A percentile compares a stretch with the other conserved stretches of the same genome.
Evolutionary conservation across 1,140 invertebrate genomes (phyloP).

Genomic region (Scaptomyza montana): DNA sequence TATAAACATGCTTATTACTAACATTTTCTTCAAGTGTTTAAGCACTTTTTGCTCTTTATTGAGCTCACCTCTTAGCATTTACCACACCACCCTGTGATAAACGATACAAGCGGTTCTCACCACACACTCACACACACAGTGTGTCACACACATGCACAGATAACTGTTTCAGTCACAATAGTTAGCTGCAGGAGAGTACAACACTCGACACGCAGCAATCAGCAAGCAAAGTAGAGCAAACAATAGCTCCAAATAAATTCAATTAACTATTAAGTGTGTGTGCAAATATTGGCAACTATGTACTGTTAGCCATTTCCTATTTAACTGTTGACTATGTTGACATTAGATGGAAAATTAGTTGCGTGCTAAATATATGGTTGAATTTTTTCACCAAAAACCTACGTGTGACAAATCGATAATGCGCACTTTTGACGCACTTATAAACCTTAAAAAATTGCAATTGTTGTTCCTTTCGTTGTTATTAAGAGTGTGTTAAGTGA

Average conservation of each 20-base stretch:
- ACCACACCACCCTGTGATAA: not conserved
- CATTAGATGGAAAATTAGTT: constrained; percentile 1
- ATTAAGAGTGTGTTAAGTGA: too few species aligned
- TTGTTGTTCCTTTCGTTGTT: too few species aligned
- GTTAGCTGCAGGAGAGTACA: constrained; percentile 43
- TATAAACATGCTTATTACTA: too few species aligned
- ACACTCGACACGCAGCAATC: constrained; percentile 28
- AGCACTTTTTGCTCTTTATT: not conserved
- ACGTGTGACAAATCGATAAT: constrained; percentile 73
- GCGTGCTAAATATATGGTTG: constrained; percentile 3
- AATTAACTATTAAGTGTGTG: constrained; percentile 7
- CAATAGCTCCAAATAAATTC: not conserved
- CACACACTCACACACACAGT: constrained; percentile 4
- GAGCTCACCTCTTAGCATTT: not conserved
- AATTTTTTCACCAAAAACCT: constrained; percentile 22
- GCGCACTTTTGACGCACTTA: constrained; percentile 26
- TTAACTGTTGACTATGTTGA: not conserved
- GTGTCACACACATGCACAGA: not conserved
- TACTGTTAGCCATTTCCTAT: not conserved
- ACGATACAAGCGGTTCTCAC: not conserved
- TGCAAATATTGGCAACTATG: not conserved
- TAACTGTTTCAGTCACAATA: constrained; percentile 37
- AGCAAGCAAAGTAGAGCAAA: not conserved
- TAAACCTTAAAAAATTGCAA: not conserved
- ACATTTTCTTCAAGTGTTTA: not conserved